Evolutionary conservation across 2,113 vertebrate species (phyloP).

Genomic region (Bettongia penicillata): DNA sequence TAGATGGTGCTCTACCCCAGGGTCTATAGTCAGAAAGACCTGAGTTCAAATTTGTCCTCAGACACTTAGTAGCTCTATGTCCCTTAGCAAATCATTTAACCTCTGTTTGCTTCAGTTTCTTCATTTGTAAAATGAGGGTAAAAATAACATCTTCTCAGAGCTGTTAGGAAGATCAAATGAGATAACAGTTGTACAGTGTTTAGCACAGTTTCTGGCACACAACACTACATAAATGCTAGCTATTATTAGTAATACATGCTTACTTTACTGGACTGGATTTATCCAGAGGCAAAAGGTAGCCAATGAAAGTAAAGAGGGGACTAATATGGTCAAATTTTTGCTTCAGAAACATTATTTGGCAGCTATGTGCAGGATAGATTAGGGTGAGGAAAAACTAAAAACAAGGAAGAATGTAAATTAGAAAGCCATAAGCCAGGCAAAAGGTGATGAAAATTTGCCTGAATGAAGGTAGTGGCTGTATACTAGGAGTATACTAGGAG

Average conservation of each 20-base stretch:
- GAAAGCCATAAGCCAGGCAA: neutral
- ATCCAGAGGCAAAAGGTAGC: neutral
- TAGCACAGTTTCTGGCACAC: slow-evolving; percentile 19
- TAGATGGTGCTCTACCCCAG: neutral
- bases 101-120: slow-evolving; percentile 41
- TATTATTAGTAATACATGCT: neutral
- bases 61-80: slow-evolving; percentile 3
- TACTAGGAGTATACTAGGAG: too few species aligned
- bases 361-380: neutral
- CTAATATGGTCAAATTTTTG: neutral
- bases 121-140: slow-evolving; percentile 44
- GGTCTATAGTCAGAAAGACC: slow-evolving; percentile 18
- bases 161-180: neutral
- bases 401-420: neutral
- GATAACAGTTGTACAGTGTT: neutral
- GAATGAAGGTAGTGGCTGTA: neutral
- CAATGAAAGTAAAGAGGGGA: neutral
- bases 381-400: neutral
- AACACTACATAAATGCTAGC: neutral
- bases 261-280: neutral
- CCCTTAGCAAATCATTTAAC: slow-evolving; percentile 35
- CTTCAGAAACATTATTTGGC: neutral
- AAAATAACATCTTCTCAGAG: neutral
- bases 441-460: neutral
- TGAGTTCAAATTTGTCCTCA: slow-evolving; percentile 40